A percentile compares a stretch with the other conserved stretches of the same genome.
phyloP scores from a whole-genome alignment of 53 echinoderm and acorn worm genomes.

The Hippasteria phrygiana region DNA sequence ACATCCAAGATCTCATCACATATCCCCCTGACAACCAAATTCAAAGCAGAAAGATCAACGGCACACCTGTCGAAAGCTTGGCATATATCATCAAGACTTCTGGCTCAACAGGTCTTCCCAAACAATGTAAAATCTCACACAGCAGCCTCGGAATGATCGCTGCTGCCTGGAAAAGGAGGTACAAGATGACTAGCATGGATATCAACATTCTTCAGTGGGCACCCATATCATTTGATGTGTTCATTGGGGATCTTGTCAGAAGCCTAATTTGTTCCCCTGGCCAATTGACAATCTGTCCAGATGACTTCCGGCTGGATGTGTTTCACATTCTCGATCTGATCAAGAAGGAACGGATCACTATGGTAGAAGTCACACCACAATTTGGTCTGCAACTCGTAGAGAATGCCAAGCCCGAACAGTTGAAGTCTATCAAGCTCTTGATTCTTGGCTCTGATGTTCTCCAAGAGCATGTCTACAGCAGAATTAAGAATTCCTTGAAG shows the following conservation, averaged over 20 bases:
- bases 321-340: conserved; percentile 24
- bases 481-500: conserved; percentile 7
- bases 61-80: neutral
- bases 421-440: conserved; percentile 42
- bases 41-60: neutral
- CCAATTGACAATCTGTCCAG: conserved; percentile 37
- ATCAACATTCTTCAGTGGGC: conserved; percentile 59
- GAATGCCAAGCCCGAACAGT: neutral
- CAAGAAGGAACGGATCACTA: conserved; percentile 11
- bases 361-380: conserved; percentile 48
- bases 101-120: conserved; percentile 39
- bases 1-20: neutral
- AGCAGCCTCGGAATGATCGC: conserved; percentile 18
- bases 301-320: conserved; percentile 31
- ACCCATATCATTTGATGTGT: conserved; percentile 51
- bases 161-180: conserved; percentile 41
- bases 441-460: conserved; percentile 55
- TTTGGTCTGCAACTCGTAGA: conserved; percentile 41
- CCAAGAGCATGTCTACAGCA: conserved; percentile 42
- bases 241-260: conserved; percentile 42
- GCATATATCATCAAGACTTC: conserved; percentile 52
- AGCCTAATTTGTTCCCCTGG: conserved; percentile 40
- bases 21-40: too few species aligned
- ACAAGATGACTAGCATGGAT: conserved; percentile 2
- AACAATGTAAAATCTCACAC: conserved; percentile 45